Base-by-base conservation (phyloP, 2,113 vertebrate species). In the Electrona antarctica region DNA sequence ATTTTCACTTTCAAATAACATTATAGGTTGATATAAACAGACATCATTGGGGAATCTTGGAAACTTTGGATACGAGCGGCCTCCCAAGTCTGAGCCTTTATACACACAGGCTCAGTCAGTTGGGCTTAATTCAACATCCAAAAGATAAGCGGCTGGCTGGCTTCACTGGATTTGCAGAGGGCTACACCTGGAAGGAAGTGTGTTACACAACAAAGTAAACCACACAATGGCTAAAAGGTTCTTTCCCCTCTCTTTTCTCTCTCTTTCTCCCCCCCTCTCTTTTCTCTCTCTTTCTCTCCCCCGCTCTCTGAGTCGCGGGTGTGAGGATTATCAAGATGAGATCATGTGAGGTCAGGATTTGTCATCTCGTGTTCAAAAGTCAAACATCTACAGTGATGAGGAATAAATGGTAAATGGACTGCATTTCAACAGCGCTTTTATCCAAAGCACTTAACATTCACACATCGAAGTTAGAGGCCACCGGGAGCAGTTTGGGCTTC, bases 301-400 rank as follows among this genome's bases (percentile, higher is more conserved):
- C n/a, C n/a, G n/a, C 9, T 65, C 60, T 51, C 60, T 62, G 46
- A 78, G 73, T 77, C 67, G 29, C 62, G 65, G 64, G 73, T 77
- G 81, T 8, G 9, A 80, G 58, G 50, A 80, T 78, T 76, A 82
- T 13, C 12, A 80, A 46, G 67, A 74, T 57, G 73, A 70, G 59
- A 80, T 81, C 65, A 75, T 70, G 45, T 52, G 15, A 57, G 69
- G 73, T 77, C 63, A 67, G 45, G 52, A 62, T 70, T 33, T 57
- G 67, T 69, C 67, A 68, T 67, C 63, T 61, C n/a, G 11, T 7
- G 33, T 11, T 50, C 9, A 6, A 69, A 15, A 73, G 65, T 11
- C 61, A 69, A 65, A 79, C 74, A 75, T 64, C 59, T 46, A 62
- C 33, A 51, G 73, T 48, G n/a, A 2, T 10, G 46, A 72, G 13